Percentiles rank a stretch among this genome's conserved stretches.
phyloP scores from a whole-genome alignment of 2,113 vertebrate species.

The Microtus pennsylvanicus region DNA sequence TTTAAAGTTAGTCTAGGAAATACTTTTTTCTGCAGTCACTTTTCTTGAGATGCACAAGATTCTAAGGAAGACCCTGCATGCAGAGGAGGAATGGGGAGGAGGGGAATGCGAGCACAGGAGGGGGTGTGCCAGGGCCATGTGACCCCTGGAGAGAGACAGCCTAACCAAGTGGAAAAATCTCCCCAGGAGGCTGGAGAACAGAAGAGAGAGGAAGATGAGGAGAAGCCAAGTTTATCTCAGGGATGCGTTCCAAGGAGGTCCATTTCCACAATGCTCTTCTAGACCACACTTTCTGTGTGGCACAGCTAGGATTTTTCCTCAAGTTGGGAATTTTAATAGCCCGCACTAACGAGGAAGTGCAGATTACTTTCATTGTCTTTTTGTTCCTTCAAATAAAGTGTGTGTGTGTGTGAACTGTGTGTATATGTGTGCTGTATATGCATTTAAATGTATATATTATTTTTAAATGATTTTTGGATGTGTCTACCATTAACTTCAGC shows the following conservation, averaged over 20 bases:
- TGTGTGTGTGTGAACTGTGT: not conserved
- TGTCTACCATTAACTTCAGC: not conserved
- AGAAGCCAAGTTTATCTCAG: constrained; percentile 47
- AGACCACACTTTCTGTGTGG: not conserved
- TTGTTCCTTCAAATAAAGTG: not conserved
- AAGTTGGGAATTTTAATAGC: not conserved
- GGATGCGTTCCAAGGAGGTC: constrained; percentile 38
- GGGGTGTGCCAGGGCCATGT: no score
- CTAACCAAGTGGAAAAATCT: not conserved
- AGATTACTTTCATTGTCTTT: not conserved
- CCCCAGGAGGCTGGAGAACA: constrained; percentile 32
- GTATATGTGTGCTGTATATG: not conserved
- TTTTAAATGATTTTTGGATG: not conserved
- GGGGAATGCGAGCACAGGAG: no score
- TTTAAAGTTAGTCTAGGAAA: not conserved
- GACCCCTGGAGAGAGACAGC: not conserved
- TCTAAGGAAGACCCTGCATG: not conserved
- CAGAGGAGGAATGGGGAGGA: not conserved
- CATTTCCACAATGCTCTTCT: not conserved
- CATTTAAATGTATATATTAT: not conserved
- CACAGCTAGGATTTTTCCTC: not conserved
- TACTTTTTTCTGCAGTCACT: not conserved
- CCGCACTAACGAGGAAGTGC: not conserved
- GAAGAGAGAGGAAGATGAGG: constrained; percentile 44
- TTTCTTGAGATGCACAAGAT: not conserved